These are phyloP conservation scores for Otolemur garnettii DNA, from an alignment of 2,113 vertebrate species.

Conservation along the genomic window DNA sequence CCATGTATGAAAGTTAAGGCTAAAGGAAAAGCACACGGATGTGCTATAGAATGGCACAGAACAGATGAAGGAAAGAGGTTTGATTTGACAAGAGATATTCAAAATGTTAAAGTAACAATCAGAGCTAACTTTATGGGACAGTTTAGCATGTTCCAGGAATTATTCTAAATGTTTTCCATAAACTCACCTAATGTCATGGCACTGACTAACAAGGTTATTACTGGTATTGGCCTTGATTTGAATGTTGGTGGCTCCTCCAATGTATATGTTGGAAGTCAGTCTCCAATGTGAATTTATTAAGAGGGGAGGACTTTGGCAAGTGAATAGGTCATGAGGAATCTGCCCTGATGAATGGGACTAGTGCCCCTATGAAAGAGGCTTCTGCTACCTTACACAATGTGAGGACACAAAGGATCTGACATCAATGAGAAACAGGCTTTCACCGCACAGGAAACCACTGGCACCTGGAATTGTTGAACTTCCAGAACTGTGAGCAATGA, in stretches of 20 bases:
- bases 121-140: neutral
- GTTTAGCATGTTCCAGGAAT: neutral
- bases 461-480: too few relatives aligned
- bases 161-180: neutral
- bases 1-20: neutral
- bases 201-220: neutral
- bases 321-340: neutral
- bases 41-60: too few relatives aligned
- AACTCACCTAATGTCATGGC: neutral
- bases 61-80: neutral
- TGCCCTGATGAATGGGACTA: neutral
- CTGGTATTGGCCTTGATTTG: neutral
- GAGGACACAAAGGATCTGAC: neutral
- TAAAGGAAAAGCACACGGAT: neutral
- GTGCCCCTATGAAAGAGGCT: neutral
- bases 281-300: neutral
- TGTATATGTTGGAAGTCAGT: neutral
- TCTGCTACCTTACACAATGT: neutral
- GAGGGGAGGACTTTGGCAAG: neutral
- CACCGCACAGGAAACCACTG: neutral
- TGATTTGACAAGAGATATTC: neutral
- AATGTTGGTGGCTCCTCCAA: neutral
- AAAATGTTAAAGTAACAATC: neutral
- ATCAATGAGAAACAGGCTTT: neutral
- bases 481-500: neutral